Base-by-base conservation (phyloP, 1,140 invertebrate species). In the Subanguina moxae region DNA sequence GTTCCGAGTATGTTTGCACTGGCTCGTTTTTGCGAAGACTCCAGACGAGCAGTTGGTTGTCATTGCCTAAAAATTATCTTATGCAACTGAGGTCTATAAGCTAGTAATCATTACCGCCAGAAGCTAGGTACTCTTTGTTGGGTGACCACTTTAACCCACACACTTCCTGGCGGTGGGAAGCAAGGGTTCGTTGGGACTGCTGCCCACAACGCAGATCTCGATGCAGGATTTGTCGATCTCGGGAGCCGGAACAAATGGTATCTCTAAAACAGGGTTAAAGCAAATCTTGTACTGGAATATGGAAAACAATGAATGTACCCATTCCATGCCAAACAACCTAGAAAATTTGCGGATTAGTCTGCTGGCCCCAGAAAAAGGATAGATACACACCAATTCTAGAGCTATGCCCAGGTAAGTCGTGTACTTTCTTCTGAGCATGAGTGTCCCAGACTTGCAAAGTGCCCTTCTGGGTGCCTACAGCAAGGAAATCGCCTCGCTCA, bases 101-200 rank as follows among this genome's bases (percentile, higher is more conserved):
- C 43, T 13, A 45, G 43, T 45, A 45, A 45, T n/a, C n/a, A n/a
- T 45, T 45, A 45, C 43, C 96, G 48, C 96, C 95, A 7, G 93
- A 97, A 0, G 96, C 96, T 32, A 99, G 85, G 83, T 94, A 93
- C 83, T 97, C 93, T 78, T 95, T 94, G 84, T 98, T 95, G 0
- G 95, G 95, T 15, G 95, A 99, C 96, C 95, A 99, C 84, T 98
- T 99, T 1, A 99, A 84, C 0, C 96, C 96, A 85, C 96, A 99
- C 48, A 90, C 93, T 86, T 99, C 96, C 85, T 99, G 96, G 62
- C 93, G 85, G 84, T 99, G 96, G 0, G 93, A 92, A 17, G 89
- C 89, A 1, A 98, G 52, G 17, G 89, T 87, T 32, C 90, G 85
- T 70, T 92, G 90, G 25, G 88, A 87, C 25, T 89, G 83, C 25